Evolutionary conservation across 2,888 invertebrate species (phyloP).

Genomic region (Zele albiditarsus): DNA sequence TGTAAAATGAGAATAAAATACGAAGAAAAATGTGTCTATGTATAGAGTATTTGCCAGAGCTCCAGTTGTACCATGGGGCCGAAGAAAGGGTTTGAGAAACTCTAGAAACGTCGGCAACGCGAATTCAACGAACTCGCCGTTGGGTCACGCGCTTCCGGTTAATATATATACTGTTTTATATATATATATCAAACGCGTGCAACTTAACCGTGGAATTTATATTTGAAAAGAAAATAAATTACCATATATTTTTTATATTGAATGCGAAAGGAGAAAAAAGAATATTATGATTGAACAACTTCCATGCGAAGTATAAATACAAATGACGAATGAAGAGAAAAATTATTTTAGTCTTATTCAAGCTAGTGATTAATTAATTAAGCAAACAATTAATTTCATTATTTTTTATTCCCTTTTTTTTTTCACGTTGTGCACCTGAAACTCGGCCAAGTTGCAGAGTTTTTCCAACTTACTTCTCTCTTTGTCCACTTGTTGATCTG

Average conservation of each 20-base stretch:
- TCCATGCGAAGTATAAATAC: background rate
- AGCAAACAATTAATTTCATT: background rate
- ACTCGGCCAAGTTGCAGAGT: background rate
- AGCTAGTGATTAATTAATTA: conserved; percentile 13
- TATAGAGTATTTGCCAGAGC: conserved; percentile 15
- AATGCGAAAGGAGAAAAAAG: background rate
- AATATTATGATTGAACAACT: background rate
- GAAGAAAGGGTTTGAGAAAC: conserved; percentile 23
- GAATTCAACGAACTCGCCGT: conserved; percentile 44
- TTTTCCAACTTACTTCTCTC: conserved; percentile 12
- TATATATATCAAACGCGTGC: conserved; percentile 28
- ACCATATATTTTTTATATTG: background rate
- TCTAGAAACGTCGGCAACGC: conserved; percentile 42
- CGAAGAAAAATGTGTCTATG: background rate
- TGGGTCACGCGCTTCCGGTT: conserved; percentile 49
- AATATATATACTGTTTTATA: background rate
- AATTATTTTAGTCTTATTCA: background rate
- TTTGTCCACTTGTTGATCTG: conserved; percentile 25
- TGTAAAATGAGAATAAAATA: conserved; percentile 9
- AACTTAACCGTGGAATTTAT: background rate
- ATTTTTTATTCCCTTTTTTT: background rate
- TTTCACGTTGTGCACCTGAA: background rate
- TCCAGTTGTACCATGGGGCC: background rate
- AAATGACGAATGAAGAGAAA: too few relatives aligned
- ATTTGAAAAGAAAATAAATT: conserved; percentile 3